Evolutionary conservation across 1,140 invertebrate species (phyloP), one percentile per base, ranked within the genome.

Genomic region (Neodiprion virginianus): DNA sequence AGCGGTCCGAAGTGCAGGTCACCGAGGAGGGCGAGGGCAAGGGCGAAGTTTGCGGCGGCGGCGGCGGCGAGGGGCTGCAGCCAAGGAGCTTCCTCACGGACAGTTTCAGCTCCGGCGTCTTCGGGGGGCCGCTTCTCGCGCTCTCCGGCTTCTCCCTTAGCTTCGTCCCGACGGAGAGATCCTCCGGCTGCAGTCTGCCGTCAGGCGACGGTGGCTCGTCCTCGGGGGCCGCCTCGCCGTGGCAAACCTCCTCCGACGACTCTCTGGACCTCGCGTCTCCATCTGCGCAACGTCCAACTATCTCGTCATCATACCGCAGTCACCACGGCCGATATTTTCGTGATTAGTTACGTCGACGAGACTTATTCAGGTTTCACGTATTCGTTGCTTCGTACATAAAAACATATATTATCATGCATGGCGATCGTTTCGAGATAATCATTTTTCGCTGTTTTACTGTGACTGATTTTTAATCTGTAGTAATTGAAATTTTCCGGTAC

Each of bases 21-120:
- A 40, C 28, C 65, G 71, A 49, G 21, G 75, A 23, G 66, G 72
- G 11, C 61, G 70, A 71, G 48, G 76, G 47, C 17, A 72, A 28
- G 53, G 53, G 53, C 8, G 53, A 61, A 8, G 53, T 12, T 17
- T 12, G 47, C 28, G 74, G 74, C 12, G 74, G 50, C 47, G 83
- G 84, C 4, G 83, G 84, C 17, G 84, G 83, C 49, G 85, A 83
- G 0, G 85, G 85, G 71, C 83, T 86, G 75, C 84, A 86, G 8
- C 82, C 84, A 0, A 87, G 73, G 12, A 87, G 68, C 74, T 87
- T 87, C 48, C 85, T 77, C 21, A 87, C 85, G 23, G 82, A 88
- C n/a, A 83, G 80, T 72, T 82, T 86, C n/a, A 84, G 74, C 77
- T 84, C 87, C 14, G 81, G 85, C 73, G 81, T 89, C 40, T 76